phyloP scores from a whole-genome alignment of 2,888 invertebrate genomes.

The Amaurobius ferox region DNA sequence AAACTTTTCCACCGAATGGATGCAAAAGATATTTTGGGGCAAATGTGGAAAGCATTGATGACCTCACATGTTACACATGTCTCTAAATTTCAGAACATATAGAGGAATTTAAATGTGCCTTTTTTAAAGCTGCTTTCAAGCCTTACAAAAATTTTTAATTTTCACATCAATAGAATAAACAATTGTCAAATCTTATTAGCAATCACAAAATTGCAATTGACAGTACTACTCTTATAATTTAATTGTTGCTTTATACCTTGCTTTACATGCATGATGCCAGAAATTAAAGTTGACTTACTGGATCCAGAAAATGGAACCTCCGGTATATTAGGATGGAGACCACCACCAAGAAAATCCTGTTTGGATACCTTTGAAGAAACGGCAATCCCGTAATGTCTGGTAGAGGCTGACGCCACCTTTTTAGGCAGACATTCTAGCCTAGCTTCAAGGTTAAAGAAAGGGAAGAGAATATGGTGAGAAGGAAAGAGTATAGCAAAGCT shows the following conservation, averaged over 20 bases:
- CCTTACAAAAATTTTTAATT: too few relatives aligned
- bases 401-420: conserved; percentile 28
- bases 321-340: conserved; percentile 3
- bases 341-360: conserved; percentile 46
- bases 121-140: too few relatives aligned
- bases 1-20: too few relatives aligned
- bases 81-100: too few relatives aligned
- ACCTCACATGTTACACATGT: too few relatives aligned
- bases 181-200: too few relatives aligned
- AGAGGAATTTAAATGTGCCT: too few relatives aligned
- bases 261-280: conserved; percentile 19
- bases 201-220: too few relatives aligned
- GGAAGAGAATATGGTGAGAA: conserved; percentile 16
- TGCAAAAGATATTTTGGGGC: too few relatives aligned
- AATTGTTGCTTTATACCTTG: not conserved
- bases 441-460: conserved; percentile 53
- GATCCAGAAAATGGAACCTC: conserved; percentile 7
- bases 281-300: conserved; percentile 51
- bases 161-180: too few relatives aligned
- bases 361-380: conserved; percentile 34
- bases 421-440: conserved; percentile 49
- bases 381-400: conserved; percentile 37
- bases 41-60: too few relatives aligned
- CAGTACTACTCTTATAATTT: too few relatives aligned
- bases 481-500: not conserved